Conservation (phyloP, 2,888 invertebrate genomes). For the Lagria hirta region DNA sequence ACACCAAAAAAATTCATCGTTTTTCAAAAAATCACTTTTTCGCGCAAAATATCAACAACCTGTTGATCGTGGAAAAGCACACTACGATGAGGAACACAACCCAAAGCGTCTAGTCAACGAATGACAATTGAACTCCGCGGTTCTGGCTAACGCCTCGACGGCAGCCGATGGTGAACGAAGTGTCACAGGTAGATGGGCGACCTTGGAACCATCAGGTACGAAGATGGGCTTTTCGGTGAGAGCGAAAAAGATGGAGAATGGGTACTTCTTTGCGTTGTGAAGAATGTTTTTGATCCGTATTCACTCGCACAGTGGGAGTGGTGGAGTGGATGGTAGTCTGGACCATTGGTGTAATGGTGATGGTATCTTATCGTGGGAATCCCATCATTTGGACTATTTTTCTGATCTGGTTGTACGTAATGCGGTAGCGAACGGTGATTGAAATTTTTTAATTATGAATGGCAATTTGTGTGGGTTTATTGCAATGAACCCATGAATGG, state of each 20-base stretch:
- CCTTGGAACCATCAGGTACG: conserved; percentile 23
- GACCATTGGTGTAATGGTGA: conserved; percentile 5
- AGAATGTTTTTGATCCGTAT: conserved; percentile 19
- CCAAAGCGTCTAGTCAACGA: conserved; percentile 33
- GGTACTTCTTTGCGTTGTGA: conserved; percentile 9
- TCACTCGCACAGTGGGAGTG: conserved; percentile 16
- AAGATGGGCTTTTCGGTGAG: not conserved
- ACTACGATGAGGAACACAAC: conserved; percentile 23
- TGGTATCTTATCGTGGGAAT: no score
- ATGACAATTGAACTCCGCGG: conserved; percentile 32
- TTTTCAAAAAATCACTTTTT: conserved; percentile 4
- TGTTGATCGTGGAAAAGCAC: conserved; percentile 32
- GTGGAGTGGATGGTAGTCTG: conserved; percentile 10
- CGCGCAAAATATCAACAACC: conserved; percentile 33
- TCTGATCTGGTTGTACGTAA: conserved; percentile 21
- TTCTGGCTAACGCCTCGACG: conserved; percentile 21
- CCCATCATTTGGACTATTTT: not conserved
- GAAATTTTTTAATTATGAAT: conserved; percentile 16
- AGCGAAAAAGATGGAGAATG: conserved; percentile 6
- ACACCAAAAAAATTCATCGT: conserved; percentile 4
- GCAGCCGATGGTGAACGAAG: conserved; percentile 26
- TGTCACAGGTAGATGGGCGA: conserved; percentile 26
- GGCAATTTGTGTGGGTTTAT: conserved; percentile 7
- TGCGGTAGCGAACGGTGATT: conserved; percentile 16
- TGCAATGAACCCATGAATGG: conserved; percentile 14